Conservation (phyloP, 2,113 vertebrate species). For the Castor canadensis region DNA sequence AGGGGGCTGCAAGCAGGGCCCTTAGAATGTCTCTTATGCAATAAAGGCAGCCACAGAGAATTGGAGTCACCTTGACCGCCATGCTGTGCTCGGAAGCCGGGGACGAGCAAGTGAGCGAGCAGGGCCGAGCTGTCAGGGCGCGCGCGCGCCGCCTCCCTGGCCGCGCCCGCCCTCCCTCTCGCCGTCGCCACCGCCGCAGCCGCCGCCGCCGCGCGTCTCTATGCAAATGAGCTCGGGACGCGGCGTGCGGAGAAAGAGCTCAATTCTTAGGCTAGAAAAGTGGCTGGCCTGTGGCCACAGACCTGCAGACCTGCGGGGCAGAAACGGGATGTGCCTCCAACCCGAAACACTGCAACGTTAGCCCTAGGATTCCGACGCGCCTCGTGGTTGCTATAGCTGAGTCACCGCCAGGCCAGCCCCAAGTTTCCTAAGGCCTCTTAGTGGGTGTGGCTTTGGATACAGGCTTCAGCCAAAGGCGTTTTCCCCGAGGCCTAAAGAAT, state of each 20-base stretch:
- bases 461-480: background rate
- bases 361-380: background rate
- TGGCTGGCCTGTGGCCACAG: background rate
- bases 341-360: background rate
- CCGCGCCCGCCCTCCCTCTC: conserved; percentile 70
- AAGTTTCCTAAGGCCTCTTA: conserved; percentile 58
- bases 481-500: conserved; percentile 36
- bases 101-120: conserved; percentile 85
- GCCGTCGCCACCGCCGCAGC: conserved; percentile 39
- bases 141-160: conserved; percentile 84
- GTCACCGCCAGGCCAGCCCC: background rate
- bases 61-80: conserved; percentile 99
- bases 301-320: fast-evolving
- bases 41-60: conserved; percentile 67
- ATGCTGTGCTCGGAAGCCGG: conserved; percentile 89
- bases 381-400: background rate
- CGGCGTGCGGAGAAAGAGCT: conserved; percentile 65
- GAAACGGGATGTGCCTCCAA: background rate
- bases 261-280: fast-evolving
- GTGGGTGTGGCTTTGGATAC: conserved; percentile 70
- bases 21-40: conserved; percentile 68
- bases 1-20: conserved; percentile 26
- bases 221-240: conserved; percentile 61
- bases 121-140: conserved; percentile 80
- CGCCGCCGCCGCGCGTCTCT: conserved; percentile 65